These are phyloP conservation scores for Bergia puertoricense DNA, from an alignment of 92 coral and sea anemone species.

Conservation along the genomic window DNA sequence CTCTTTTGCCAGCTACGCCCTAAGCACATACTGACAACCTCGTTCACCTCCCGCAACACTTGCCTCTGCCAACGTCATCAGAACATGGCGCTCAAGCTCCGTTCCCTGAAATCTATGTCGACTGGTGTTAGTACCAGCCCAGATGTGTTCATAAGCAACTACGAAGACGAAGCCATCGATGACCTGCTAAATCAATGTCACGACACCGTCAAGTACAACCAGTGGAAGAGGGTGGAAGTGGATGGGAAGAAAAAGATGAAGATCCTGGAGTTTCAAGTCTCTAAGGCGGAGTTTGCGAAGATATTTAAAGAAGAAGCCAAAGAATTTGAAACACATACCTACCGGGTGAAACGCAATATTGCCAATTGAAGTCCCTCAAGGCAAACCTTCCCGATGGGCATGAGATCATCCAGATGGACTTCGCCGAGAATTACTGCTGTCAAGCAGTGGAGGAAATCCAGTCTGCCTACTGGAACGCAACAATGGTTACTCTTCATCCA, in stretches of 20 bases:
- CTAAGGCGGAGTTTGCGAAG: slow-evolving; percentile 31
- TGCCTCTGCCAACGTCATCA: slow-evolving; percentile 66
- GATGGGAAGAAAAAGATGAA: slow-evolving; percentile 65
- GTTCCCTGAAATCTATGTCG: slow-evolving; percentile 33
- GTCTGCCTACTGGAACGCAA: slow-evolving; percentile 63
- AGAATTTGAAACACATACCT: slow-evolving; percentile 46
- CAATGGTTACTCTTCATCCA: slow-evolving; percentile 68
- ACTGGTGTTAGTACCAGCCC: slow-evolving; percentile 36
- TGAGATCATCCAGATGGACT: slow-evolving; percentile 51
- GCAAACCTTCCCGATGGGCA: slow-evolving; percentile 42
- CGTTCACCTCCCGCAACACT: slow-evolving; percentile 54
- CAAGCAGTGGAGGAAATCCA: slow-evolving; percentile 48
- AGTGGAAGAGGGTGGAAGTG: slow-evolving; percentile 58
- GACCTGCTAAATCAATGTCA: neutral
- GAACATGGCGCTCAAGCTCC: slow-evolving; percentile 58
- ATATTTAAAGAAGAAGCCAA: slow-evolving; percentile 34
- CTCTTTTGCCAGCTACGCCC: slow-evolving; percentile 49
- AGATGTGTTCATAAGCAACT: slow-evolving; percentile 44
- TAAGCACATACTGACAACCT: slow-evolving; percentile 49
- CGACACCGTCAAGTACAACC: slow-evolving; percentile 31
- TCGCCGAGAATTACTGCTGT: slow-evolving; percentile 46
- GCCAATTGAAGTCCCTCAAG: slow-evolving; percentile 46
- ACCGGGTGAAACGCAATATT: slow-evolving; percentile 53
- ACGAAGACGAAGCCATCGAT: slow-evolving; percentile 24
- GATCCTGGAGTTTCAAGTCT: slow-evolving; percentile 31